Evolutionary conservation across 2,797 vertebrate genomes (phyloP).

Genomic region (Neomorphus geoffroyi): DNA sequence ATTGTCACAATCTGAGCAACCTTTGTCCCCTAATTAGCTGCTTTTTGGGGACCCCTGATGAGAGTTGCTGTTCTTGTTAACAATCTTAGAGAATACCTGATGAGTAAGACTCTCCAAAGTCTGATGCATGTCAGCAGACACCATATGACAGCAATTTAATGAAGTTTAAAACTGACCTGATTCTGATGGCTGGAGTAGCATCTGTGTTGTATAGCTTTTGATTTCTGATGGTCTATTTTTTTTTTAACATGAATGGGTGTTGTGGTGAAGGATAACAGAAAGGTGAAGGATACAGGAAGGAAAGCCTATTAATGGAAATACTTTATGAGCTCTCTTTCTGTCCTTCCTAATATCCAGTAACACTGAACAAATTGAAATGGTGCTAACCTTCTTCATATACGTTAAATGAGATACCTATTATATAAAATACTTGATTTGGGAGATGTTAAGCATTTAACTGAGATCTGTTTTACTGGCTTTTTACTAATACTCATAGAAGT

Average conservation of each 20-base stretch:
- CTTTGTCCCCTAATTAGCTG: conserved; percentile 95
- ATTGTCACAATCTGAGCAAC: conserved; percentile 92
- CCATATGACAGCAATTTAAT: conserved; percentile 93
- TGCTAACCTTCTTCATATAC: conserved; percentile 41
- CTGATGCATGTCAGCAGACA: conserved; percentile 93
- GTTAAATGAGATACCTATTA: conserved; percentile 22
- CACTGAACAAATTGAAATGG: conserved; percentile 27
- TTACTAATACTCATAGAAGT: neutral
- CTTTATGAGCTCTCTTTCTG: conserved; percentile 52
- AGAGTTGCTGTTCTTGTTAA: conserved; percentile 93
- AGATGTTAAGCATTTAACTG: neutral
- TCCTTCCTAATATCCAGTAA: conserved; percentile 46
- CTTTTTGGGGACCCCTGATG: conserved; percentile 93
- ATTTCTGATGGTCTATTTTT: conserved; percentile 49
- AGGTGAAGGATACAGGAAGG: conserved; percentile 52
- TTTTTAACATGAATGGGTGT: conserved; percentile 40
- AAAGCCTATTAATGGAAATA: conserved; percentile 64
- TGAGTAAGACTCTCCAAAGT: conserved; percentile 89
- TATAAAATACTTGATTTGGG: conserved; percentile 9
- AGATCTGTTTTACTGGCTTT: neutral
- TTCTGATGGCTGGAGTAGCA: conserved; percentile 76
- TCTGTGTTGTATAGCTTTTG: conserved; percentile 65
- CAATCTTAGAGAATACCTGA: conserved; percentile 95
- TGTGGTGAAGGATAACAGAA: conserved; percentile 64
- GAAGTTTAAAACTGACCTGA: conserved; percentile 91